Evolutionary conservation across 1,140 invertebrate genomes (phyloP).

Genomic region (Drosophila ogumai): DNA sequence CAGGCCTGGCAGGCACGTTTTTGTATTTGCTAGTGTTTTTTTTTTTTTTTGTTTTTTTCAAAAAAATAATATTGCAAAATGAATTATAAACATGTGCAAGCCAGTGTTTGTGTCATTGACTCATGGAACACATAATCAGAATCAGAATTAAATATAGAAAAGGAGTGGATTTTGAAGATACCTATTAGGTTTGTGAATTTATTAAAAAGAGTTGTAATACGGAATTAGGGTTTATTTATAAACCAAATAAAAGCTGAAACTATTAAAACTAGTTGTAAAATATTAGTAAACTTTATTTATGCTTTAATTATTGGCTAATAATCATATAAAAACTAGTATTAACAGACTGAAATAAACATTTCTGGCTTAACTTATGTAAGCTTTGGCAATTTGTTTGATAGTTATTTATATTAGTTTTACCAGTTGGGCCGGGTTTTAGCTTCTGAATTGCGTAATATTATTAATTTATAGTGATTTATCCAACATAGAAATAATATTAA

Average conservation of each 20-base stretch:
- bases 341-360: neutral
- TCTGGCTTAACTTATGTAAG: neutral
- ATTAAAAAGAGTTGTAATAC: neutral
- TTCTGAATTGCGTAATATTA: neutral
- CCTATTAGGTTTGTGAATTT: neutral
- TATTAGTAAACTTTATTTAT: neutral
- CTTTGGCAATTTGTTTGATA: neutral
- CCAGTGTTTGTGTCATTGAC: conserved; percentile 54
- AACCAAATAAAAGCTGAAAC: neutral
- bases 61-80: conserved; percentile 71
- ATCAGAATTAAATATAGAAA: neutral
- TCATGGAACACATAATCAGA: conserved; percentile 42
- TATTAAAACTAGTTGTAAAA: neutral
- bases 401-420: neutral
- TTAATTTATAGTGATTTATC: neutral
- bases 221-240: neutral
- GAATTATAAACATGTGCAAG: conserved; percentile 51
- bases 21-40: conserved; percentile 23
- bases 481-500: neutral
- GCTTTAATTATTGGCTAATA: neutral
- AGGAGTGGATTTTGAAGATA: neutral
- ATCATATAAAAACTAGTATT: neutral
- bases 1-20: conserved; percentile 34
- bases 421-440: neutral
- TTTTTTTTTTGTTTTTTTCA: conserved; percentile 9